Evolutionary conservation across 1,140 invertebrate genomes (phyloP), one percentile per base, ranked within the genome.

Genomic region (Sogatella furcifera): DNA sequence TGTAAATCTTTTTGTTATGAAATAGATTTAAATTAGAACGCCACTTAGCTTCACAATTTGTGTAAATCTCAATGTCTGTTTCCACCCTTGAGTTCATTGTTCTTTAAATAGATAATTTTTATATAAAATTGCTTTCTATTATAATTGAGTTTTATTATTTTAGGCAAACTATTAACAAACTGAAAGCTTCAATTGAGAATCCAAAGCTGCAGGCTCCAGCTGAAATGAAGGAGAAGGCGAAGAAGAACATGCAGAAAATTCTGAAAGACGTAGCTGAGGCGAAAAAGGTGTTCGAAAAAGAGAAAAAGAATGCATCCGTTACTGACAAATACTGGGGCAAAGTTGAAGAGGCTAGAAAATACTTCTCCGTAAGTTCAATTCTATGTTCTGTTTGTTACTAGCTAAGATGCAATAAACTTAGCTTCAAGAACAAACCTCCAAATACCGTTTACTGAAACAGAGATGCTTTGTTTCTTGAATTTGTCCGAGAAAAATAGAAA

Each of bases 241-340:
- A 62, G 66, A 68, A 77, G 14, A 85, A 86, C 65, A 80, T 88
- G 42, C 77, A 79, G 57, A 79, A 81, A 65, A 78, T 86, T 46
- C 68, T 82, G 41, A 72, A 76, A 0, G 83, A 87, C 58, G 75
- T 89, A 2, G 71, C 76, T 17, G 66, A 69, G 0, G 81, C 80
- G 0, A 85, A 84, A 66, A 73, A 76, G 13, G 77, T 78, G 6
- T 82, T 81, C 57, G 79, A 81, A 21, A 66, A 73, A 1, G 81
- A 83, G 49, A 66, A 75, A 43, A 74, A 78, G 19, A 74, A 75
- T 10, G 72, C 81, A 0, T 79, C 77, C 19, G 72, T 89, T 0
- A 78, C 81, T 0, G 84, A 88, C 64, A 82, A 79, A 66, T 89
- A 84, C 64, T 88, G 85, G 85, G 80, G 79, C 19, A 84, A 79